A percentile compares a stretch with the other conserved stretches of the same genome.
These are phyloP conservation scores for Paedocypris micromegethes DNA, from an alignment of 2,797 vertebrate genomes.

Conservation along the genomic window DNA sequence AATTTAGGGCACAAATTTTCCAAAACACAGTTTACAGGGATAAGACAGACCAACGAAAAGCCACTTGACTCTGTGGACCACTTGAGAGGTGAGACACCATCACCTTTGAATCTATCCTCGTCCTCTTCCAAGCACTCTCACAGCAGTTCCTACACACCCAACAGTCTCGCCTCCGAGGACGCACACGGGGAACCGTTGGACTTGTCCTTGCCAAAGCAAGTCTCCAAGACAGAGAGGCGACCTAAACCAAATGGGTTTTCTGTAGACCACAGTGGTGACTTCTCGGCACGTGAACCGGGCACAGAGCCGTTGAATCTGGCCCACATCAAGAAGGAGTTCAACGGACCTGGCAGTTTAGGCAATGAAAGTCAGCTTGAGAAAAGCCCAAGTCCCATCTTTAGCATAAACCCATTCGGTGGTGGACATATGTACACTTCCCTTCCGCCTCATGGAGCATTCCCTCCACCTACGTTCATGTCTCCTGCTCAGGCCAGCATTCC, in stretches of 20 bases:
- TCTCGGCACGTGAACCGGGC: constrained; percentile 71
- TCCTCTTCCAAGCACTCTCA: constrained; percentile 95
- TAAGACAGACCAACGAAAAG: constrained; percentile 77
- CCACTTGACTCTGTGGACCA: constrained; percentile 75
- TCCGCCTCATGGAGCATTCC: constrained; percentile 88
- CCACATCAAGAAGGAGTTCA: constrained; percentile 91
- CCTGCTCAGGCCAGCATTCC: constrained; percentile 86
- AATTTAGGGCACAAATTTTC: constrained; percentile 81
- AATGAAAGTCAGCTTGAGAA: constrained; percentile 73
- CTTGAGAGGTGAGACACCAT: constrained; percentile 87
- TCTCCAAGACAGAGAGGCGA: constrained; percentile 82
- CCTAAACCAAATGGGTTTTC: constrained; percentile 76
- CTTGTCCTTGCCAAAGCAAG: constrained; percentile 94
- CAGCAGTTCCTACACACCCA: constrained; percentile 94
- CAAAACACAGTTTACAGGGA: constrained; percentile 82
- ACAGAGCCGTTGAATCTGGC: constrained; percentile 83
- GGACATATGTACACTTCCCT: constrained; percentile 86
- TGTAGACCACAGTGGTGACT: constrained; percentile 75
- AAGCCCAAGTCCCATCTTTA: constrained; percentile 87
- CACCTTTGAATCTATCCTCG: constrained; percentile 94
- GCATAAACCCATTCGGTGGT: constrained; percentile 85
- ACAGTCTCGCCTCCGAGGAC: constrained; percentile 90
- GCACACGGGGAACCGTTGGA: constrained; percentile 91
- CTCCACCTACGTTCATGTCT: constrained; percentile 87
- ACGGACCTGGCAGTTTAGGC: constrained; percentile 69